Base-by-base conservation (phyloP, 1,140 invertebrate species). In the Leptonema lineaticorne region DNA sequence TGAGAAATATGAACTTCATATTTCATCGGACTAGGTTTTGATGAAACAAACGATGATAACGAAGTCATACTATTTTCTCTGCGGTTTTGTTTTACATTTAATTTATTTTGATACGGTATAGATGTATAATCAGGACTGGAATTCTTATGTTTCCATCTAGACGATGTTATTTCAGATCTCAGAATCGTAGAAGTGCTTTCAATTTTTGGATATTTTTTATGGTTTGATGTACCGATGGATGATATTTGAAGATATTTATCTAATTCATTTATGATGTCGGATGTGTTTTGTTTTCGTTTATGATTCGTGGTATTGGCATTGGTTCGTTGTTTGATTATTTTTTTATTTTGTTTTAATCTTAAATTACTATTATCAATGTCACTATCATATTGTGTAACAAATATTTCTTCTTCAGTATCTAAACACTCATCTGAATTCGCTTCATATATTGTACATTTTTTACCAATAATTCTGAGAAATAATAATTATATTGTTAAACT, bases 151-250 rank as follows among this genome's bases (percentile, higher is more conserved):
- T 80, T 78, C 81, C 81, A 83, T 29, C 76, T 74, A 0, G 81
- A 83, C 1, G 81, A 83, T n/a, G 79, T 79, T 22, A 82, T 69
- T 70, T 83, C 81, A 11, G 81, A 83, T 73, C 79, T 78, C 0
- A 82, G 59, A 48, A 83, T 78, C 11, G 76, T 77, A 14, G 76
- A 76, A 56, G 76, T 77, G n/a, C 75, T 75, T 53, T 22, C 46
- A 46, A 53, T 56, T 63, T 30, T 53, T n/a, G 18, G 53, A 46
- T 41, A 30, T 20, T 60, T 57, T 27, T n/a, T 37, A 66, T 63
- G 46, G 57, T 66, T 69, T 18, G 18, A 46, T 33, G 33, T n/a
- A 30, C 28, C 14, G 20, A 71, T 28, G 6, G 72, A 63, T 48
- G 69, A 67, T 33, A 73, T 71, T 9, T 69, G 69, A 70, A 73